Base-by-base conservation (phyloP, 1,140 invertebrate genomes). In the Neodiprion lecontei region DNA sequence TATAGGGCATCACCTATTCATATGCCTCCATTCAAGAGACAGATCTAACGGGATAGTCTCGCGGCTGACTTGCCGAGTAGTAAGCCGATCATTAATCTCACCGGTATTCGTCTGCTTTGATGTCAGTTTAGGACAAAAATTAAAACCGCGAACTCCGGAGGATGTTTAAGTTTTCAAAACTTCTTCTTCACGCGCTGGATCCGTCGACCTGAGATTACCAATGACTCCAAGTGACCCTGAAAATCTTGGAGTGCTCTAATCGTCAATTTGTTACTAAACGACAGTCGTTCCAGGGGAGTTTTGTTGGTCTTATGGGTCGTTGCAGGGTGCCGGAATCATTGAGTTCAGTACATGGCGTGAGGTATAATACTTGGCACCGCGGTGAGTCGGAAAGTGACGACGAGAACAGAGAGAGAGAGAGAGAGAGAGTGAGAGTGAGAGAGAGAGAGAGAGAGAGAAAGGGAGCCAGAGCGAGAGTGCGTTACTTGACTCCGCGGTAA, bases 401-500 rank as follows among this genome's bases (percentile, higher is more conserved):
- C 7, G 49, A 23, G 21, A 28, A 17, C 21, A 73, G 70, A 68
- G 40, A 73, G 49, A 75, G 70, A 49, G 17, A 47, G 65, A 61
- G 53, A 61, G 53, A 1, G 53, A 61, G 53, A 61, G n/a, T 48
- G n/a, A 70, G 61, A 68, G 72, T n/a, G 17, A 47, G 65, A 61
- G 53, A 61, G 53, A 1, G 53, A 61, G 53, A 61, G n/a, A 65
- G n/a, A 70, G 61, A 68, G 72, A 8, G 61, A 69, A 47, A 70
- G 3, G 67, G 8, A 72, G 48, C 61, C 69, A 70, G 72, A 72
- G 75, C 50, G 50, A 61, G 72, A 73, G 70, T 76, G 72, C 73
- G 72, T 72, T 69, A 76, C 14, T 61, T 68, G 70, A 76, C 72
- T 76, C 70, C 67, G 70, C 66, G 68, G 67, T 47, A 72, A 21